These are phyloP conservation scores for Amphilophus citrinellus DNA, from an alignment of 2,113 vertebrate genomes.

Conservation along the genomic window DNA sequence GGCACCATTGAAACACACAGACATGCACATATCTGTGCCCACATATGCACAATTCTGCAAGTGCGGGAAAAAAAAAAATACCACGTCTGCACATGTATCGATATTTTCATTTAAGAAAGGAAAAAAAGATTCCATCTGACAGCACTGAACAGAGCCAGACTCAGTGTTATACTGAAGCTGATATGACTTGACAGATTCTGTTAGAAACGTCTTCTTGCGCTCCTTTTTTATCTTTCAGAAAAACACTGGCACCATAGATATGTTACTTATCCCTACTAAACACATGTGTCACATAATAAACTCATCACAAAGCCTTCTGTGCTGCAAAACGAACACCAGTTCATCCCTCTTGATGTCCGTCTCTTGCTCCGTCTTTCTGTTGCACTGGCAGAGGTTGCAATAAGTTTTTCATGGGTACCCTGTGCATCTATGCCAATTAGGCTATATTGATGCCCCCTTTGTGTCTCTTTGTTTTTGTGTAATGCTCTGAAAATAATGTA, in stretches of 20 bases:
- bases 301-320: slow-evolving; percentile 42
- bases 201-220: slow-evolving; percentile 14
- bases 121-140: slow-evolving; percentile 17
- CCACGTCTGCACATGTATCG: background rate
- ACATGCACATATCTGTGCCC: background rate
- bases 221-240: slow-evolving; percentile 32
- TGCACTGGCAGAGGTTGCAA: slow-evolving; percentile 4
- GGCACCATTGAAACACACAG: background rate
- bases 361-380: slow-evolving; percentile 1
- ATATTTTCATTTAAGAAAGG: background rate
- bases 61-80: background rate
- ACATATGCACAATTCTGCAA: background rate
- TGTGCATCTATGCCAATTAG: slow-evolving; percentile 57
- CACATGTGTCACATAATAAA: slow-evolving; percentile 52
- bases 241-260: slow-evolving; percentile 21
- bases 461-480: slow-evolving; percentile 45
- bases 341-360: slow-evolving; percentile 47
- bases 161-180: slow-evolving; percentile 38
- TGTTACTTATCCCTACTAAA: slow-evolving; percentile 46
- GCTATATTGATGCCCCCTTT: slow-evolving; percentile 39
- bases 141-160: slow-evolving; percentile 27
- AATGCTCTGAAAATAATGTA: slow-evolving; percentile 24
- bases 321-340: slow-evolving; percentile 12
- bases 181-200: slow-evolving; percentile 48
- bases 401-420: slow-evolving; percentile 34